A percentile compares a stretch with the other conserved stretches of the same genome.
Evolutionary conservation across 1,140 invertebrate genomes (phyloP).

Genomic region (Drosophila nigrodunni): DNA sequence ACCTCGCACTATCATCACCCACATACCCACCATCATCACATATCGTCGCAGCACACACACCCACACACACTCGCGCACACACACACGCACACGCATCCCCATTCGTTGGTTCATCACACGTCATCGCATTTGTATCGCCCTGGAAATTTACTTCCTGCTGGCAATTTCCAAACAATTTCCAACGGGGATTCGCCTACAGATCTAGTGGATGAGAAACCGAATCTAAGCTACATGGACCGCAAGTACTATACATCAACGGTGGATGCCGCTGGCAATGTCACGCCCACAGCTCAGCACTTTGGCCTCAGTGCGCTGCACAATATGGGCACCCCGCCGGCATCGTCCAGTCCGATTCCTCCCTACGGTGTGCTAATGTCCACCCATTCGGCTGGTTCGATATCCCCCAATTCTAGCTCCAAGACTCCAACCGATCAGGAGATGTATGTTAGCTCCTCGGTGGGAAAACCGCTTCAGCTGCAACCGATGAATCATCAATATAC

Average conservation of each 20-base stretch:
- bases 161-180: conserved; percentile 66
- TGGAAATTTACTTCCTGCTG: conserved; percentile 60
- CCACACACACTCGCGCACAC: conserved; percentile 17
- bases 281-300: conserved; percentile 61
- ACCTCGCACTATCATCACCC: conserved; percentile 35
- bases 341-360: conserved; percentile 71
- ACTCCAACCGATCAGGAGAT: conserved; percentile 73
- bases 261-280: conserved; percentile 49
- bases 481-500: conserved; percentile 76
- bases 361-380: conserved; percentile 61
- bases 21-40: conserved; percentile 14
- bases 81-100: conserved; percentile 31
- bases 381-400: conserved; percentile 65
- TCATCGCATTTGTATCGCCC: conserved; percentile 60
- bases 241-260: conserved; percentile 70
- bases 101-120: conserved; percentile 38
- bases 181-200: conserved; percentile 71
- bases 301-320: conserved; percentile 62
- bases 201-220: conserved; percentile 75
- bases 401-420: conserved; percentile 68
- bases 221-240: conserved; percentile 72
- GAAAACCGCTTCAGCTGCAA: conserved; percentile 63
- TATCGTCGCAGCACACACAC: conserved; percentile 49
- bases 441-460: conserved; percentile 59
- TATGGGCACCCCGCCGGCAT: conserved; percentile 76